Evolutionary conservation across 2,113 vertebrate species (phyloP), one percentile per base, ranked within the genome.

Genomic region (Hiodon tergisus): DNA sequence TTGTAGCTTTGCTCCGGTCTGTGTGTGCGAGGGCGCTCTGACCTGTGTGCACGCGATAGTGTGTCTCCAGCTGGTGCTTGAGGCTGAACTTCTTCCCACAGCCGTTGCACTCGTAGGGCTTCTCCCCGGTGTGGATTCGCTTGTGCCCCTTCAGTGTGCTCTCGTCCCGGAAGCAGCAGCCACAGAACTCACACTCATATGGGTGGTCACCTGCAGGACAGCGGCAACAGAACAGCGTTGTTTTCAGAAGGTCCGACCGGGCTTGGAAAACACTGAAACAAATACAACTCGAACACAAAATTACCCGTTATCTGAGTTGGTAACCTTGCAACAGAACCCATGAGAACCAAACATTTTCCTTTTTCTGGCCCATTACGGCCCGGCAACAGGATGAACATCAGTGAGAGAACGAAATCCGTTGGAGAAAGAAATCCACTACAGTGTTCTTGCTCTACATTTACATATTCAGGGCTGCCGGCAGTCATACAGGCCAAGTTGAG

Each of bases 41-140:
- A 98, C 96, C 96, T 92, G 96, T 98, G 86, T 98, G 96, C 80
- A 99, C 96, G 52, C 97, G 90, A 83, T 98, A 98, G 91, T 99
- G 97, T 70, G 97, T 99, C 92, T 99, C 96, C 91, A 98, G 92
- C 91, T 99, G 97, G 90, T 98, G 97, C 85, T 98, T 98, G 83
- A 99, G 96, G 91, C 96, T 99, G 90, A 98, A 99, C 86, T 97
- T 98, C 90, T 99, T 98, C 82, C 97, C 96, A 0, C 97, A 99
- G 86, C 96, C 97, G 0, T 99, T 98, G 90, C 95, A 97, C 84
- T 96, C 95, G 0, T 96, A 96, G 80, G 95, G 95, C 59, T 96
- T 96, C 88, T 97, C 95, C 4, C 95, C 94, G 0, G 94, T 96
- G 91, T 97, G 95, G 89, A 96, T 98, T 79, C 96, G 95, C 69